Percentiles rank a stretch among this genome's conserved stretches.
Evolutionary conservation across 2,888 invertebrate species (phyloP).

Genomic region (Oithona nana): DNA sequence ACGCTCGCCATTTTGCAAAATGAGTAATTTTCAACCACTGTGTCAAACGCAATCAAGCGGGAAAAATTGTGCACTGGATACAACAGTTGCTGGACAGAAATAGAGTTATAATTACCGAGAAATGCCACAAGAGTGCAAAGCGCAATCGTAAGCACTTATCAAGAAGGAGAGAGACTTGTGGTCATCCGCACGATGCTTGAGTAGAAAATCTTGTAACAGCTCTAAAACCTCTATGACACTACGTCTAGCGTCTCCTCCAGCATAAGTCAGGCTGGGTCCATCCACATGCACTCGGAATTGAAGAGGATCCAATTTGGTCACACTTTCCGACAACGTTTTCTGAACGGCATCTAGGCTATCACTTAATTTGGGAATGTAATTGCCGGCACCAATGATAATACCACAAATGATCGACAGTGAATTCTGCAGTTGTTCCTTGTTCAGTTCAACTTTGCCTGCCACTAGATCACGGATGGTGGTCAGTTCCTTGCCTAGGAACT

Average conservation of each 20-base stretch:
- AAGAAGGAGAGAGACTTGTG: slow-evolving; percentile 42
- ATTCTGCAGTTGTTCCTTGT: slow-evolving; percentile 35
- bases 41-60: too few relatives aligned
- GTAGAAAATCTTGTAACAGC: neutral
- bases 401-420: slow-evolving; percentile 46
- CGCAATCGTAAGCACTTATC: slow-evolving; percentile 17
- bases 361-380: neutral
- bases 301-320: neutral
- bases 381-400: slow-evolving; percentile 38
- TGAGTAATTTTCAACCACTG: too few relatives aligned
- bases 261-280: neutral
- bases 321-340: neutral
- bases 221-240: neutral
- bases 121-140: slow-evolving; percentile 16
- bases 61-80: too few relatives aligned
- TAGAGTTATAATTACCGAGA: too few relatives aligned
- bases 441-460: slow-evolving; percentile 21
- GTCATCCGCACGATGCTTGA: slow-evolving; percentile 39
- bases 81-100: too few relatives aligned
- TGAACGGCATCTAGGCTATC: too few relatives aligned
- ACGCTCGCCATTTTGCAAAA: too few relatives aligned
- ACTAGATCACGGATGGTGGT: slow-evolving; percentile 15
- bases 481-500: slow-evolving; percentile 25
- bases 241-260: neutral
- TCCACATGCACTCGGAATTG: neutral